phyloP scores from a whole-genome alignment of 1,140 invertebrate genomes.

The Ladona fulva region DNA sequence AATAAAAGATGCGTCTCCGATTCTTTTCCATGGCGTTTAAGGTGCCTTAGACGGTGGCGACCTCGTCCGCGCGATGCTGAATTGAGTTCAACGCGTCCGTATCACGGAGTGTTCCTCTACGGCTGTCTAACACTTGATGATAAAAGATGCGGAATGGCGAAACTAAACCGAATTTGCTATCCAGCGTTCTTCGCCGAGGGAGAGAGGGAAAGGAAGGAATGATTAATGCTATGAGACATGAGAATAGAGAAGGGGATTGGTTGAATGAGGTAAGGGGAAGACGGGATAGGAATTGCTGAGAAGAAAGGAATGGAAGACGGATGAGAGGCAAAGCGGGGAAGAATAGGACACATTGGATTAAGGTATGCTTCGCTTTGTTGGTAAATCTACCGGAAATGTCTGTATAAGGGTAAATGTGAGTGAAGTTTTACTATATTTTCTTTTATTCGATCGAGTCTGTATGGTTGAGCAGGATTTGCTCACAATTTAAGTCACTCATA shows the following conservation, averaged over 20 bases:
- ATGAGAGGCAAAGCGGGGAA: not conserved
- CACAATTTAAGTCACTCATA: no score
- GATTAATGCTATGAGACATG: not conserved
- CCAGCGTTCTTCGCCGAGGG: no score
- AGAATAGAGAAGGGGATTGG: not conserved
- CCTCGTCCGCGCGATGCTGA: not conserved
- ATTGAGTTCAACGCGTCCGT: not conserved
- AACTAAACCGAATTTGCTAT: slow-evolving; percentile 1
- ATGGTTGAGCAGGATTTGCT: no score
- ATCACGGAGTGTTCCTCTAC: not conserved
- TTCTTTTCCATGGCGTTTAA: not conserved
- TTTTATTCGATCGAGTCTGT: no score
- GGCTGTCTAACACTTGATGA: not conserved
- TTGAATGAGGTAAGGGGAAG: not conserved
- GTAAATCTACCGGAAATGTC: not conserved
- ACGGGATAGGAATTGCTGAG: not conserved
- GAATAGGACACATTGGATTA: not conserved
- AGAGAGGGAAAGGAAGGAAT: not conserved
- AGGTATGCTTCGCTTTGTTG: not conserved
- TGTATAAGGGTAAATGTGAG: no score
- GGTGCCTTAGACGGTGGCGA: no score
- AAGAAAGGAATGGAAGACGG: not conserved
- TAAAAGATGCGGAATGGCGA: slow-evolving; percentile 3
- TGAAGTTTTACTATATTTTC: no score
- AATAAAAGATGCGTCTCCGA: not conserved